A percentile compares a stretch with the other conserved stretches of the same genome.
These are phyloP conservation scores for Pseudomyrmex dendroicus DNA, from an alignment of 1,140 invertebrate species.

Conservation along the genomic window DNA sequence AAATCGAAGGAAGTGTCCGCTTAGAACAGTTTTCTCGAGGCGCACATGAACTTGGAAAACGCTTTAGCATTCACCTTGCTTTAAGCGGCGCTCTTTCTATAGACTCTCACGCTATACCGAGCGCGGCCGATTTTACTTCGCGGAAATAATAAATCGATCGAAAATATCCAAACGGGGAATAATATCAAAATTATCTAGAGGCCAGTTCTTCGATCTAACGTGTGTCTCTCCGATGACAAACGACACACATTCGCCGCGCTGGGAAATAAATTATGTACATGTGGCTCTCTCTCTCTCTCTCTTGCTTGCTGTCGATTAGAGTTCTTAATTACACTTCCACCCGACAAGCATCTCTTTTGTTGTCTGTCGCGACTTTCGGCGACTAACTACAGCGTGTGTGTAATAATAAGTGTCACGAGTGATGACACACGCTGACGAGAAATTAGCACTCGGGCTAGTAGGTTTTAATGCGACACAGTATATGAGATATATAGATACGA, in stretches of 20 bases:
- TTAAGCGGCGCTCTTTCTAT: conserved; percentile 2
- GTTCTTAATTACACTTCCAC: not conserved
- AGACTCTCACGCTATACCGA: conserved; percentile 31
- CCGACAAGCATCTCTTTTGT: not conserved
- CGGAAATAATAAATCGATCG: conserved; percentile 53
- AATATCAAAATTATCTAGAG: conserved; percentile 9
- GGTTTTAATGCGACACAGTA: no score
- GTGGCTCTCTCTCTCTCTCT: not conserved
- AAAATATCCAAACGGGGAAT: conserved; percentile 17
- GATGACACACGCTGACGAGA: no score
- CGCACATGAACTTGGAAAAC: conserved; percentile 45
- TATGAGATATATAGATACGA: no score
- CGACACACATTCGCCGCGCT: not conserved
- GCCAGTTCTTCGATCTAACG: not conserved
- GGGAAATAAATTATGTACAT: no score
- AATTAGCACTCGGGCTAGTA: no score
- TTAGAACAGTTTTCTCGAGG: not conserved
- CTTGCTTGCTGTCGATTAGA: not conserved
- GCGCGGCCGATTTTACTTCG: conserved; percentile 3
- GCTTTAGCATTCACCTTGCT: conserved; percentile 65
- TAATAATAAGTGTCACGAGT: no score
- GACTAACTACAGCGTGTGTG: no score
- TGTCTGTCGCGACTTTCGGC: not conserved
- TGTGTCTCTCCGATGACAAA: not conserved
- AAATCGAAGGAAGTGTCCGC: not conserved